Evolutionary conservation across 2,888 invertebrate species (phyloP).

Genomic region (Xylota segnis): DNA sequence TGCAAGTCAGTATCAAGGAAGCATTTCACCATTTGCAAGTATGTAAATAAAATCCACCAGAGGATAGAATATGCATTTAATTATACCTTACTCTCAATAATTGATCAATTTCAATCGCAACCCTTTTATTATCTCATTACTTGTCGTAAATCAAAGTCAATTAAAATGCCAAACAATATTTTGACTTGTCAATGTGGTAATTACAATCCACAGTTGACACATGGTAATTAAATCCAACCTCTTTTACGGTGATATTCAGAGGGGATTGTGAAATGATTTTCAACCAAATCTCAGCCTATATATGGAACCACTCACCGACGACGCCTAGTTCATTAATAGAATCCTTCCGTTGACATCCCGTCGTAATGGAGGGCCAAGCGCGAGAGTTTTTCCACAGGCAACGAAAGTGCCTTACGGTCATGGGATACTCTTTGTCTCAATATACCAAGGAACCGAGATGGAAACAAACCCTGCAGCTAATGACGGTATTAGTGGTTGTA

Average conservation of each 20-base stretch:
- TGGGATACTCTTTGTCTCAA: slow-evolving; percentile 54
- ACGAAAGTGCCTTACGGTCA: slow-evolving; percentile 35
- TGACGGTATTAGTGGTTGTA: slow-evolving; percentile 78
- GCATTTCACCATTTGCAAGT: background rate
- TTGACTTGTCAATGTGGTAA: slow-evolving; percentile 47
- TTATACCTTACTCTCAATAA: background rate
- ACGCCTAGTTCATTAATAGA: background rate
- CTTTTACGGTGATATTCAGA: slow-evolving; percentile 8
- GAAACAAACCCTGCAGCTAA: slow-evolving; percentile 11
- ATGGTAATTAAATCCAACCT: slow-evolving; percentile 35
- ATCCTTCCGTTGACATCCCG: background rate
- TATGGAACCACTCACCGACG: background rate
- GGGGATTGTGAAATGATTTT: background rate
- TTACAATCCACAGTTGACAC: slow-evolving; percentile 32
- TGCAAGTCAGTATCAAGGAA: background rate
- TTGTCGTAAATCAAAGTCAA: background rate
- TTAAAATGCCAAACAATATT: slow-evolving; percentile 64
- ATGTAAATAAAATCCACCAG: background rate
- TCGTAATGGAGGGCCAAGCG: slow-evolving; percentile 24
- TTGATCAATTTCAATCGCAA: background rate
- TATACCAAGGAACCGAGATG: slow-evolving; percentile 33
- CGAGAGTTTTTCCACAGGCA: slow-evolving; percentile 41
- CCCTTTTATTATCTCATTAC: slow-evolving; percentile 1
- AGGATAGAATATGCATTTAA: background rate
- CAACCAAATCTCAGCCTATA: background rate